phyloP scores from a whole-genome alignment of 2,797 vertebrate genomes.

The Lutjanus argentimaculatus region DNA sequence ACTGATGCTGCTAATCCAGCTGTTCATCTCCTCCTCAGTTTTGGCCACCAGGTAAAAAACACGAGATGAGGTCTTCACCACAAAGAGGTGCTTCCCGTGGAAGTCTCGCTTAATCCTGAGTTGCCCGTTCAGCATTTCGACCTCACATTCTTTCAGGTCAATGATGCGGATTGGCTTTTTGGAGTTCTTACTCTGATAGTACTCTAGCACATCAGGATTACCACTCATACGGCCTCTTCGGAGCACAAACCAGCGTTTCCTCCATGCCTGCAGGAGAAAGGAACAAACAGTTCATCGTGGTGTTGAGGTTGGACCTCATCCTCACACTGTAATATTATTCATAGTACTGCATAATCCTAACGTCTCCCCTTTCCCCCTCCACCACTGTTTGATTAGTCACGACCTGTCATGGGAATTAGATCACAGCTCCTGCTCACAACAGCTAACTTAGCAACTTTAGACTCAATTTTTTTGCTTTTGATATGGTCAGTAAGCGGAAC shows the following conservation, averaged over 20 bases:
- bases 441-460: constrained; percentile 59
- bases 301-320: not conserved
- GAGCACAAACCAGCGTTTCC: constrained; percentile 98
- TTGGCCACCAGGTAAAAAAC: constrained; percentile 98
- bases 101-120: constrained; percentile 92
- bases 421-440: constrained; percentile 44
- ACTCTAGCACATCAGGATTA: constrained; percentile 96
- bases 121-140: constrained; percentile 90
- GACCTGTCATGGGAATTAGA: constrained; percentile 49
- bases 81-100: constrained; percentile 93
- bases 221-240: constrained; percentile 96
- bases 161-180: constrained; percentile 96
- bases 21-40: constrained; percentile 96
- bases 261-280: constrained; percentile 90
- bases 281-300: constrained; percentile 14
- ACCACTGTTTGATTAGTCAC: constrained; percentile 38
- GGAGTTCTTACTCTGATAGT: constrained; percentile 93
- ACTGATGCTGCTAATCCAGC: constrained; percentile 95
- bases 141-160: constrained; percentile 94
- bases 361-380: not conserved
- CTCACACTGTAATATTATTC: not conserved
- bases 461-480: constrained; percentile 62
- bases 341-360: constrained; percentile 5
- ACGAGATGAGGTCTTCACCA: constrained; percentile 93
- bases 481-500: constrained; percentile 82